Percentiles rank a stretch among this genome's conserved stretches.
These are phyloP conservation scores for Pterophyllum scalare DNA, from an alignment of 2,113 vertebrate species.

Conservation along the genomic window DNA sequence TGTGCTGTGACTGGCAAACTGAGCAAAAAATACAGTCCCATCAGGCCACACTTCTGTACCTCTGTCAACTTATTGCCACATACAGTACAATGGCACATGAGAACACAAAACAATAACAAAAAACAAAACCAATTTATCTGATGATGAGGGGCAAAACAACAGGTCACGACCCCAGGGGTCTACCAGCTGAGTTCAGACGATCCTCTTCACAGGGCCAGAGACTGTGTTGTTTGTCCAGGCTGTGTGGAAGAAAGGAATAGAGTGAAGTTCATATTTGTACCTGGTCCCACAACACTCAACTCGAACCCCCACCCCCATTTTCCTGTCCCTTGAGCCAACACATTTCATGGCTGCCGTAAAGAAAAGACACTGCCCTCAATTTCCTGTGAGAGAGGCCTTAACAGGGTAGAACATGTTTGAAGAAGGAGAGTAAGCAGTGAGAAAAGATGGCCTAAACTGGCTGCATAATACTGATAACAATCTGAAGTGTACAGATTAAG, in stretches of 20 bases:
- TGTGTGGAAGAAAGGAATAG: background rate
- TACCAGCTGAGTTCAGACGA: background rate
- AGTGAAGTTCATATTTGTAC: background rate
- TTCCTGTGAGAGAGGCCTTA: conserved; percentile 53
- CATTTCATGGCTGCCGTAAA: conserved; percentile 54
- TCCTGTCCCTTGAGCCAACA: conserved; percentile 38
- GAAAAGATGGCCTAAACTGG: background rate
- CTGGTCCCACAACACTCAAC: background rate
- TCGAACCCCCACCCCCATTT: background rate
- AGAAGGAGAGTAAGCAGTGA: background rate
- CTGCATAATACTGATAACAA: conserved; percentile 31
- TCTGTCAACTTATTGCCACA: conserved; percentile 16
- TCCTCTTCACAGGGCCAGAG: background rate
- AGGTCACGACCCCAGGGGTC: background rate
- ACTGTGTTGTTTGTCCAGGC: conserved; percentile 18
- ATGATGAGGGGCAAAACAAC: conserved; percentile 12
- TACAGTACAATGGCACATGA: conserved; percentile 27
- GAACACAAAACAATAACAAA: background rate
- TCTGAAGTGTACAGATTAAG: conserved; percentile 57
- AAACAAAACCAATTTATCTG: background rate
- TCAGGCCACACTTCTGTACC: conserved; percentile 13
- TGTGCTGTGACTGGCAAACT: conserved; percentile 13
- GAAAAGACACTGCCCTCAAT: conserved; percentile 57
- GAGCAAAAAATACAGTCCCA: background rate
- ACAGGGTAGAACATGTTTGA: background rate